Evolutionary conservation across 2,113 vertebrate genomes (phyloP).

Genomic region (Equus przewalskii): DNA sequence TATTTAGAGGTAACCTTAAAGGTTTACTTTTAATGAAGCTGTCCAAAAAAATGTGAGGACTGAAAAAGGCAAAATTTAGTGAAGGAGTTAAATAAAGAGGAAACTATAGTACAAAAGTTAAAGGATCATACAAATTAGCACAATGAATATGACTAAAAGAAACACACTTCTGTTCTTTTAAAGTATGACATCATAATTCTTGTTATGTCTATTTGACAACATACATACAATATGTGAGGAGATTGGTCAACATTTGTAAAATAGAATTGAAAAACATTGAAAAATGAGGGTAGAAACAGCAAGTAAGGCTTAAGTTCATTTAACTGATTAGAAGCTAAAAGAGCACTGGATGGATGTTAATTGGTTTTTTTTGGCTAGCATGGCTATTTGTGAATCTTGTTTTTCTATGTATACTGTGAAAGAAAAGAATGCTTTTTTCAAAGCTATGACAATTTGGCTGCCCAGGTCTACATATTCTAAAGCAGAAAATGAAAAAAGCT

Average conservation of each 20-base stretch:
- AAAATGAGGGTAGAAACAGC: neutral
- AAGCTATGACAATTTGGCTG: neutral
- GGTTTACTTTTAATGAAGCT: neutral
- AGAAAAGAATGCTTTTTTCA: neutral
- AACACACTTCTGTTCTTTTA: neutral
- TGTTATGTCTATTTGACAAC: neutral
- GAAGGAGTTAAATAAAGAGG: neutral
- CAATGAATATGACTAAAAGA: neutral
- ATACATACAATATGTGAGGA: neutral
- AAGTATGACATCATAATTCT: neutral
- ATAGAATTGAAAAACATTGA: neutral
- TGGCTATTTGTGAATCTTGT: neutral
- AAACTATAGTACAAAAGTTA: neutral
- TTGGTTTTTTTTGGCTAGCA: neutral
- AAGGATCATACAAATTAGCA: neutral
- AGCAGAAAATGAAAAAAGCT: neutral
- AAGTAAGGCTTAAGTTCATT: neutral
- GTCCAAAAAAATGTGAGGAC: neutral
- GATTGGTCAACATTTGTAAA: neutral
- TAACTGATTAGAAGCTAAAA: neutral
- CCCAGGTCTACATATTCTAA: neutral
- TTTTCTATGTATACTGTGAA: neutral
- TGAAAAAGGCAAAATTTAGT: neutral
- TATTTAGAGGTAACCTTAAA: neutral
- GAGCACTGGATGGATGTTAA: neutral